phyloP scores from a whole-genome alignment of 1,140 invertebrate genomes.

The Lasioglossum albipes region DNA sequence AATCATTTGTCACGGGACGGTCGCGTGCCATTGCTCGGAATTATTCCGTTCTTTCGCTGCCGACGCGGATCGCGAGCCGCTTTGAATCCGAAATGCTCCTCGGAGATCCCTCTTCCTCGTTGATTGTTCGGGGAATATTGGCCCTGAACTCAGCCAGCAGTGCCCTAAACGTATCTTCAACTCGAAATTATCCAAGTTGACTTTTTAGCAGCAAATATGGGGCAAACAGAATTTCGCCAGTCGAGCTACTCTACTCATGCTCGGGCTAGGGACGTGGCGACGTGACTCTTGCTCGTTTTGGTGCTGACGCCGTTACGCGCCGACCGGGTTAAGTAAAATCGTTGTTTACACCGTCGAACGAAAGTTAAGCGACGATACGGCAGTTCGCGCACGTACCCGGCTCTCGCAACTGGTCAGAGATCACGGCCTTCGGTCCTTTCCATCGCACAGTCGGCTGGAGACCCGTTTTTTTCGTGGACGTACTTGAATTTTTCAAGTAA shows the following conservation, averaged over 20 bases:
- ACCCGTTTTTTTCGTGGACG: no score
- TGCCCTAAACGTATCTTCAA: no score
- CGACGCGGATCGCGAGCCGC: background rate
- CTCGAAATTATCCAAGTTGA: background rate
- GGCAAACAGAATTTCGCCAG: conserved; percentile 19
- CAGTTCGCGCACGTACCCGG: conserved; percentile 18
- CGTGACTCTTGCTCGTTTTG: background rate
- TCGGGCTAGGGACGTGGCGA: background rate
- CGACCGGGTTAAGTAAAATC: conserved; percentile 18
- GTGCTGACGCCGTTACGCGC: background rate
- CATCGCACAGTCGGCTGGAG: no score
- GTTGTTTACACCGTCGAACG: conserved; percentile 23
- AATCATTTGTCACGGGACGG: conserved; percentile 39
- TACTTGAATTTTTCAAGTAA: no score
- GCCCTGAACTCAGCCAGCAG: background rate
- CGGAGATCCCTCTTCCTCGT: background rate
- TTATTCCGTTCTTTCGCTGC: background rate
- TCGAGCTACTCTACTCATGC: background rate
- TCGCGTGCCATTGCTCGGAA: conserved; percentile 4
- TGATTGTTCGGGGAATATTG: background rate
- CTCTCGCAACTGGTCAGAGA: background rate
- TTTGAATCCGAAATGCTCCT: conserved; percentile 2
- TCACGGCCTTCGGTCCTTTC: no score
- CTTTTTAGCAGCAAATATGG: background rate
- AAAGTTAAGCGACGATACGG: conserved; percentile 3